Conservation (phyloP, 2,113 vertebrate genomes). For the Dasyprocta punctata region DNA sequence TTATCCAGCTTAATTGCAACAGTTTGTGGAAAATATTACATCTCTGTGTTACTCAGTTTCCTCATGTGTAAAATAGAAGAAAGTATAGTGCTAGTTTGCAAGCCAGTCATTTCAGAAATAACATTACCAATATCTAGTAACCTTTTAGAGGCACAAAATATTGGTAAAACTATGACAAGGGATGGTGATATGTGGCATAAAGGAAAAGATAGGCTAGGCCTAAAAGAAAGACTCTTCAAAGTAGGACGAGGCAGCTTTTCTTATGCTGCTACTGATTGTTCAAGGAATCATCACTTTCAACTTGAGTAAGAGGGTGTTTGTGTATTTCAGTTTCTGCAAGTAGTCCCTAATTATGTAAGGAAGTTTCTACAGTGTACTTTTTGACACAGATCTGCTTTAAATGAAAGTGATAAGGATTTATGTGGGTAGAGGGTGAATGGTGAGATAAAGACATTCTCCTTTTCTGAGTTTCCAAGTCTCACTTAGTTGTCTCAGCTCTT, state of each 20-base stretch:
- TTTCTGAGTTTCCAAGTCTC: background rate
- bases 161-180: background rate
- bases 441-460: background rate
- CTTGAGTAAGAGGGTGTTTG: background rate
- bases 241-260: background rate
- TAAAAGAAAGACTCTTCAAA: background rate
- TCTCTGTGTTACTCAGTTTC: background rate
- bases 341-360: background rate
- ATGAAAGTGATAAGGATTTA: background rate
- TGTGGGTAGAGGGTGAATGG: background rate
- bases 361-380: background rate
- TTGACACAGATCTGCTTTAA: background rate
- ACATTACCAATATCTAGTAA: background rate
- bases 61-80: background rate
- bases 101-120: background rate
- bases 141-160: background rate
- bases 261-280: background rate
- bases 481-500: background rate
- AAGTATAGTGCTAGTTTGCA: background rate
- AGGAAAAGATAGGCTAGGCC: background rate
- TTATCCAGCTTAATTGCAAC: background rate
- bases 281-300: conserved; percentile 19
- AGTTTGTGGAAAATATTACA: background rate
- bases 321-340: background rate
- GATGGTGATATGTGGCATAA: background rate